A percentile compares a stretch with the other conserved stretches of the same genome.
These are phyloP conservation scores for Tenualosa thibaudeaui DNA, from an alignment of 2,797 vertebrate genomes.

Conservation along the genomic window DNA sequence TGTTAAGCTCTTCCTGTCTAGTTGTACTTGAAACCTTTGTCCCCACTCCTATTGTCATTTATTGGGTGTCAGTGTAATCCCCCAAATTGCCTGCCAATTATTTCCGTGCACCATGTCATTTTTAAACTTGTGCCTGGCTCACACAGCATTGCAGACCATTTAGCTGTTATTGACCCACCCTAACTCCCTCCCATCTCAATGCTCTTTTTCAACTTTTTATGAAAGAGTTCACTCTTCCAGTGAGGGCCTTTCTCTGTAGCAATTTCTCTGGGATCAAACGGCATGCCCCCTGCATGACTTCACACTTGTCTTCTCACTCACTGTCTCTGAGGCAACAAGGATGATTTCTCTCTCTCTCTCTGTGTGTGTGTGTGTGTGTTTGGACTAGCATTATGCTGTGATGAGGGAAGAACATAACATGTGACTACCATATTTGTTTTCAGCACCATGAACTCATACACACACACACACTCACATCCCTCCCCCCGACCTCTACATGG, in stretches of 20 bases:
- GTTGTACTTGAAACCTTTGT: conserved; percentile 56
- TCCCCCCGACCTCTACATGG: not conserved
- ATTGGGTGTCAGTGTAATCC: conserved; percentile 61
- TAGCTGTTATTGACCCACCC: conserved; percentile 1
- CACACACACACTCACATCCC: not conserved
- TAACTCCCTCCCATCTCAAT: no score
- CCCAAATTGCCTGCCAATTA: conserved; percentile 60
- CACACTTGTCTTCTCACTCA: conserved; percentile 42
- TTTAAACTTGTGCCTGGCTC: conserved; percentile 34
- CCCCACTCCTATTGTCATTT: conserved; percentile 48
- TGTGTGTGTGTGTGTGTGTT: not conserved
- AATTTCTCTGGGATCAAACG: conserved; percentile 24
- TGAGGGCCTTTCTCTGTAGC: not conserved
- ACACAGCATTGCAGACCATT: conserved; percentile 13
- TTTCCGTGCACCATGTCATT: conserved; percentile 53
- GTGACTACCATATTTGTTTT: not conserved
- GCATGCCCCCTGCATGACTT: conserved; percentile 40
- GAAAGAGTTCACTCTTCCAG: not conserved
- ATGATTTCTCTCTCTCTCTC: no score
- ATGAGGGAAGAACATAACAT: not conserved
- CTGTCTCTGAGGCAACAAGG: conserved; percentile 15
- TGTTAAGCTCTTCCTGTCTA: conserved; percentile 55
- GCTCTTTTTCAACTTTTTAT: not conserved
- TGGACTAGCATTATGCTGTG: not conserved
- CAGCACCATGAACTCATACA: not conserved